Evolutionary conservation across 1,140 invertebrate species (phyloP).

Genomic region (Gyrodactylus bullatarudis): DNA sequence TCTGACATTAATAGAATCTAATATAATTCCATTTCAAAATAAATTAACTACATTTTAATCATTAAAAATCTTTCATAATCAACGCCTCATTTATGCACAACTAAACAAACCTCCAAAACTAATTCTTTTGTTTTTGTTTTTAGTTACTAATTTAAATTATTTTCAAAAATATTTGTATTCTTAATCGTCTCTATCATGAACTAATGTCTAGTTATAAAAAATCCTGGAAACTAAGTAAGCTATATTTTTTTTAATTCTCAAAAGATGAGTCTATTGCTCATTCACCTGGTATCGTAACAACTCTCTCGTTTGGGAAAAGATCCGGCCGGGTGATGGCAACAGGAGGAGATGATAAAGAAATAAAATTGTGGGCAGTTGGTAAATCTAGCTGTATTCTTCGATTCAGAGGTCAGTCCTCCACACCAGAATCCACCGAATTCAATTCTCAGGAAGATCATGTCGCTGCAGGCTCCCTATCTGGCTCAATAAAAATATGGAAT

Average conservation of each 20-base stretch:
- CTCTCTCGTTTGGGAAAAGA: constrained; percentile 52
- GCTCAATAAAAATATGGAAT: constrained; percentile 77
- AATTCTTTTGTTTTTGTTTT: no score
- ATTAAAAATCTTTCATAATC: no score
- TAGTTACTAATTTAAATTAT: background rate
- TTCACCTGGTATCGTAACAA: constrained; percentile 44
- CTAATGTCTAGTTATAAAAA: background rate
- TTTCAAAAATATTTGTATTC: background rate
- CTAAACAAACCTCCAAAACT: no score
- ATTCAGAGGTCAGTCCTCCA: constrained; percentile 51
- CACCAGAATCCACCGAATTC: constrained; percentile 71
- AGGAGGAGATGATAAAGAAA: constrained; percentile 78
- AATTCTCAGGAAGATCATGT: constrained; percentile 68
- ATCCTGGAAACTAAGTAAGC: background rate
- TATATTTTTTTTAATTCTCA: background rate
- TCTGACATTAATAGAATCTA: background rate
- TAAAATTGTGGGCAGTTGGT: constrained; percentile 79
- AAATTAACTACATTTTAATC: background rate
- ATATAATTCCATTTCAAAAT: background rate
- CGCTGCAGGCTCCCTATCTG: constrained; percentile 60
- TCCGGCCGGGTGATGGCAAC: constrained; percentile 64
- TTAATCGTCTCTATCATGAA: background rate
- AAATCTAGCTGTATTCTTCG: constrained; percentile 79
- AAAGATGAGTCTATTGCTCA: background rate
- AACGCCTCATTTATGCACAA: no score